Evolutionary conservation across 2,797 vertebrate genomes (phyloP).

Genomic region (Diceros bicornis): DNA sequence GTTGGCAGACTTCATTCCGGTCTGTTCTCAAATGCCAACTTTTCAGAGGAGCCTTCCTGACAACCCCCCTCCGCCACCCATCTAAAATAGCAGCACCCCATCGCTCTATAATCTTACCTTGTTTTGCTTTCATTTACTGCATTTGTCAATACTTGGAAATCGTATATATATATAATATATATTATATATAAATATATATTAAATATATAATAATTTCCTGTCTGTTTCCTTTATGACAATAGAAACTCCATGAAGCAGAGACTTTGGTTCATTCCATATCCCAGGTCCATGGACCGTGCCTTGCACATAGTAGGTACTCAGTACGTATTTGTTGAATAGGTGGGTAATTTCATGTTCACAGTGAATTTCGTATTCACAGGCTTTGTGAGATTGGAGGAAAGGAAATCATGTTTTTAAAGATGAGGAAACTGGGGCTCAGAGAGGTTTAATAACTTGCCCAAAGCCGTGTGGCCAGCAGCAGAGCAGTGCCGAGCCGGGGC

Average conservation of each 20-base stretch:
- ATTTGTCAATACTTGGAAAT: neutral
- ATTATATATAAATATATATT: too few species aligned
- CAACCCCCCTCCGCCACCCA: rapidly evolving
- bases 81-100: neutral
- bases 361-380: neutral
- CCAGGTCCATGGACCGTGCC: too few species aligned
- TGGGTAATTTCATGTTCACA: neutral
- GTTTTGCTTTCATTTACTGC: neutral
- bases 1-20: neutral
- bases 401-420: neutral
- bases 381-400: constrained; percentile 3
- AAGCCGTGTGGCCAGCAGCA: neutral
- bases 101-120: neutral
- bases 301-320: neutral
- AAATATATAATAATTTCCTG: neutral
- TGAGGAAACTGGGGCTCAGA: neutral
- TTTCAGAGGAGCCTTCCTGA: neutral
- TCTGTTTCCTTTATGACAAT: neutral
- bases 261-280: neutral
- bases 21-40: neutral
- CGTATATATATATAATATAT: neutral
- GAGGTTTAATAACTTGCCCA: neutral
- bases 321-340: neutral
- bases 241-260: neutral
- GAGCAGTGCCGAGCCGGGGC: neutral